Evolutionary conservation across 2,113 vertebrate genomes (phyloP).

Genomic region (Hippocampus zosterae): DNA sequence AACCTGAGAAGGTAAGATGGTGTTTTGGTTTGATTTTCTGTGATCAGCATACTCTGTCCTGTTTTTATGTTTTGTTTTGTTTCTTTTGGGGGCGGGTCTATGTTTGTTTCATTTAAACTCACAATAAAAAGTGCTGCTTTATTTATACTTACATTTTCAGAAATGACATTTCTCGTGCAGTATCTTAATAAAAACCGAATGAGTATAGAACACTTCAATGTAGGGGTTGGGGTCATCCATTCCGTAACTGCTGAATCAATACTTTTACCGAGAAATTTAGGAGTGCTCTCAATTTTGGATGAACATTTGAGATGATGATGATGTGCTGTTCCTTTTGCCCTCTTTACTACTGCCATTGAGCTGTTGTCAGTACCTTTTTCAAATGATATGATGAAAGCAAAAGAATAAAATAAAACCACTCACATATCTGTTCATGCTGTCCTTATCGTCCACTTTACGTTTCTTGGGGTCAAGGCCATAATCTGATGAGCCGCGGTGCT

Average conservation of each 20-base stretch:
- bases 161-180: neutral
- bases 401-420: constrained; percentile 38
- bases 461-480: constrained; percentile 91
- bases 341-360: neutral
- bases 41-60: neutral
- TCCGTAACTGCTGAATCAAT: neutral
- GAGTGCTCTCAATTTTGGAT: neutral
- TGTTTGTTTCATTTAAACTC: neutral
- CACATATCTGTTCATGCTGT: constrained; percentile 93
- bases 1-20: too few relatives aligned
- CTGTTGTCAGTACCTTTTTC: neutral
- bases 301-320: neutral
- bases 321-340: neutral
- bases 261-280: neutral
- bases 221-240: neutral
- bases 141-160: neutral
- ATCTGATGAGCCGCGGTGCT: constrained; percentile 86
- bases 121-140: neutral
- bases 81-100: too few relatives aligned
- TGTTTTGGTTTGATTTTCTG: neutral
- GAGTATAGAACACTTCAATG: neutral
- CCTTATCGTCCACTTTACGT: constrained; percentile 92
- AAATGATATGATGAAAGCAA: neutral
- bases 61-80: too few relatives aligned
- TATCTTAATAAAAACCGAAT: neutral